These are phyloP conservation scores for Bergia puertoricense DNA, from an alignment of 92 coral and sea anemone species.

Conservation along the genomic window DNA sequence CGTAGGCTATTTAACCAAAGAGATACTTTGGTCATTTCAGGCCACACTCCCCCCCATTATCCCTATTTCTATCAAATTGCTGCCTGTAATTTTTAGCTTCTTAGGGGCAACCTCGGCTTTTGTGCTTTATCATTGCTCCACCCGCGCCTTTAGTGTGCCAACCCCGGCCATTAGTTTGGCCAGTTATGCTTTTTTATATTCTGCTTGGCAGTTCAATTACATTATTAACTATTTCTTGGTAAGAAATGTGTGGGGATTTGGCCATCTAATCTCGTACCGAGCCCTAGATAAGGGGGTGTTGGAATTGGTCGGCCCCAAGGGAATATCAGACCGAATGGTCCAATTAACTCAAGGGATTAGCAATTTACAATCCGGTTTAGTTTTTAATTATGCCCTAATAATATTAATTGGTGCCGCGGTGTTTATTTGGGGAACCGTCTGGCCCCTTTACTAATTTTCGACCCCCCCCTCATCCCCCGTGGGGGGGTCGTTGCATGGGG, in stretches of 20 bases:
- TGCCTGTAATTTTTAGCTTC: conserved; percentile 70
- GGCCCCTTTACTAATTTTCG: conserved; percentile 42
- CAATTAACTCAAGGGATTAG: conserved; percentile 73
- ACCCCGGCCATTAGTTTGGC: conserved; percentile 59
- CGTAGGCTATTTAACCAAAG: conserved; percentile 67
- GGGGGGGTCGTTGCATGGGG: conserved; percentile 35
- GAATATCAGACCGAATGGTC: conserved; percentile 73
- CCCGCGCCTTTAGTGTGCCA: conserved; percentile 60
- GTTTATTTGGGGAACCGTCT: conserved; percentile 52
- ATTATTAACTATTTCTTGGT: conserved; percentile 71
- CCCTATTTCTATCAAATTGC: conserved; percentile 59
- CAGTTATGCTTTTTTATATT: conserved; percentile 75
- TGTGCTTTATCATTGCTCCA: conserved; percentile 67
- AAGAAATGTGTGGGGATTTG: conserved; percentile 69
- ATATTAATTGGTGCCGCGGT: conserved; percentile 66
- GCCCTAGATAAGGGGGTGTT: conserved; percentile 75
- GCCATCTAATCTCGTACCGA: conserved; percentile 73
- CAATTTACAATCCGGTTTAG: conserved; percentile 81
- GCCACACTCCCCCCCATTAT: conserved; percentile 60
- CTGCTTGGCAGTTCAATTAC: conserved; percentile 84
- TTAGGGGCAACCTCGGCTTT: conserved; percentile 64
- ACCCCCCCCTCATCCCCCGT: neutral
- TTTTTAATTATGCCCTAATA: conserved; percentile 79
- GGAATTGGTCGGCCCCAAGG: conserved; percentile 86
- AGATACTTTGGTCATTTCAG: conserved; percentile 67